A percentile compares a stretch with the other conserved stretches of the same genome.
Conservation (phyloP, 2,888 invertebrate genomes). For the Tricholauxania praeusta region DNA sequence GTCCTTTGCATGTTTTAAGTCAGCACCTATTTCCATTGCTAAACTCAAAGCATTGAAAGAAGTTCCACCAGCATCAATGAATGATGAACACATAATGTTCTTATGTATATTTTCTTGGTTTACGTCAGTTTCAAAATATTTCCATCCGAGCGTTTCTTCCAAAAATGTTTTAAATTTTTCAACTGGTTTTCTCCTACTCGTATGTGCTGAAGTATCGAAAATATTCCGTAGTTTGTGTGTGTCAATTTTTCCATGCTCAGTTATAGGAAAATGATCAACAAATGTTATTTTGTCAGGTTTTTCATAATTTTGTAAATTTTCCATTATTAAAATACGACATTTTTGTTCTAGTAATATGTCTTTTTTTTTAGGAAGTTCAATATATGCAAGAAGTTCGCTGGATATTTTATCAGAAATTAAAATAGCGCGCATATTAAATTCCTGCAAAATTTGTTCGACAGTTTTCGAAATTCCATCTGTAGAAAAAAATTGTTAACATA, state of each 20-base stretch:
- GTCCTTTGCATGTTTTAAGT: slow-evolving; percentile 51
- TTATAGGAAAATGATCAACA: slow-evolving; percentile 73
- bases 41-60: slow-evolving; percentile 62
- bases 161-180: slow-evolving; percentile 72
- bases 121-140: neutral
- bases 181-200: slow-evolving; percentile 63
- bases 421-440: slow-evolving; percentile 36
- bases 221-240: slow-evolving; percentile 35
- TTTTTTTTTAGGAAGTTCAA: neutral
- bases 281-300: slow-evolving; percentile 77
- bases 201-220: neutral
- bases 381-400: slow-evolving; percentile 16
- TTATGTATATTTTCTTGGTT: slow-evolving; percentile 25
- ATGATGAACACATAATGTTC: slow-evolving; percentile 48
- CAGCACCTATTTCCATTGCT: slow-evolving; percentile 54
- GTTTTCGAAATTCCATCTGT: slow-evolving; percentile 5
- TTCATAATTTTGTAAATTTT: slow-evolving; percentile 65
- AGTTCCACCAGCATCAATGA: slow-evolving; percentile 56
- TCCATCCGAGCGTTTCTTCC: slow-evolving; percentile 56
- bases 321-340: slow-evolving; percentile 27
- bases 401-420: neutral
- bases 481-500: slow-evolving; percentile 61
- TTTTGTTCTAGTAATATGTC: neutral
- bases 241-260: slow-evolving; percentile 77
- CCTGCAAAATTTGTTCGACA: slow-evolving; percentile 11